These are phyloP conservation scores for Gobio gobio DNA, from an alignment of 2,113 vertebrate genomes.

Conservation along the genomic window DNA sequence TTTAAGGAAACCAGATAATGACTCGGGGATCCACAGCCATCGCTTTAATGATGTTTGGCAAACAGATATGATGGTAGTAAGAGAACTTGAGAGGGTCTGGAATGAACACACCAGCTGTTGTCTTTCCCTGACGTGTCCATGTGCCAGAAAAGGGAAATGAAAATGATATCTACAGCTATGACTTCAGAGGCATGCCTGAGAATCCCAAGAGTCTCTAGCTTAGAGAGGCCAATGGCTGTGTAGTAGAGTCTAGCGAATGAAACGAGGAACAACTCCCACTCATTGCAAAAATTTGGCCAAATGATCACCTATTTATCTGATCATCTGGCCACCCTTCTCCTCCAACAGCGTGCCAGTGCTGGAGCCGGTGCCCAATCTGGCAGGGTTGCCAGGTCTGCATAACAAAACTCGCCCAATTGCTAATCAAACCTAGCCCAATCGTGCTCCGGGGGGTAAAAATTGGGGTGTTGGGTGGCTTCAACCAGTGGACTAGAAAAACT, in stretches of 20 bases:
- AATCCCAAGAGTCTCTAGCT: not conserved
- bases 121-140: conserved; percentile 47
- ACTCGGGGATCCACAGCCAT: conserved; percentile 28
- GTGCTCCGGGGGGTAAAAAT: too few species aligned
- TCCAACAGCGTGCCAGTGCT: too few species aligned
- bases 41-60: conserved; percentile 35
- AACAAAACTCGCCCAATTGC: too few species aligned
- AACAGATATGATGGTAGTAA: conserved; percentile 28
- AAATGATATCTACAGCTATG: conserved; percentile 24
- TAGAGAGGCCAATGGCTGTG: not conserved
- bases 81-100: conserved; percentile 10
- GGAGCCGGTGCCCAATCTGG: too few species aligned
- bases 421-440: too few species aligned
- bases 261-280: not conserved
- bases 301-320: too few species aligned
- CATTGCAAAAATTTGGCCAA: not conserved
- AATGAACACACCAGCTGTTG: conserved; percentile 28
- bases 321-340: too few species aligned
- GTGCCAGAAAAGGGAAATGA: conserved; percentile 23
- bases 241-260: not conserved
- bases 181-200: conserved; percentile 23
- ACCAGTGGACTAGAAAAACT: too few species aligned
- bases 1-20: conserved; percentile 42
- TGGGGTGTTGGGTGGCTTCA: too few species aligned
- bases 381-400: too few species aligned